Base-by-base conservation (phyloP, 2,888 invertebrate genomes). In the Apoda limacodes region DNA sequence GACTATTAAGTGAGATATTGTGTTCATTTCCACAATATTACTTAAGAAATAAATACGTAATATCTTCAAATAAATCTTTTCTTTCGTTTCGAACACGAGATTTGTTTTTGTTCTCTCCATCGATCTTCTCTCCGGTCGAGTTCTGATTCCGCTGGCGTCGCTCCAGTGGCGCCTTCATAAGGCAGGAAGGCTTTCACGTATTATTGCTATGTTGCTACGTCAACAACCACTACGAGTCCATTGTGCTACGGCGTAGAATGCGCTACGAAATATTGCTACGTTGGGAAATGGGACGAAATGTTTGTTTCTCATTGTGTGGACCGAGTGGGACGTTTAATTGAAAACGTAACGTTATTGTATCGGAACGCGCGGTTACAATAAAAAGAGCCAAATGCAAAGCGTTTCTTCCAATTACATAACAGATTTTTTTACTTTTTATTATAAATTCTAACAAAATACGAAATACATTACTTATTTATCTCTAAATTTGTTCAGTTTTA, bases 171-270 rank as follows among this genome's bases (percentile, higher is more conserved):
- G 37, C 39, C 37, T 40, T 29, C 19, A 32, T 25, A 22, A 30
- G 27, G 25, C 17, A 28, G 22, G 34, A 26, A 21, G 32, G 29
- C 26, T 25, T 39, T 40, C 45, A 39, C 36, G 43, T 42, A 46
- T 45, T 43, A 45, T 46, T 34, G 36, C 42, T 32, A 34, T 39
- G 33, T 12, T 34, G 35, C 32, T 32, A 37, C 37, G 30, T n/a
- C n/a, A n/a, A 13, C 21, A 28, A 30, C 25, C 35, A 24, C 32
- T 26, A 32, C 32, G 26, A 23, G 28, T 17, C 35, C 34, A 45
- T 50, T 48, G 48, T 45, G 45, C 47, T 50, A 42, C 50, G 41
- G 9, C 39, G 45, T 37, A 44, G 43, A 26, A 31, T 25, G 28
- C 31, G 39, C 43, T 42, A 37, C 42, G 38, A 39, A 38, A 32